These are phyloP conservation scores for Enhydra lutris DNA, from an alignment of 2,113 vertebrate species.

Conservation along the genomic window DNA sequence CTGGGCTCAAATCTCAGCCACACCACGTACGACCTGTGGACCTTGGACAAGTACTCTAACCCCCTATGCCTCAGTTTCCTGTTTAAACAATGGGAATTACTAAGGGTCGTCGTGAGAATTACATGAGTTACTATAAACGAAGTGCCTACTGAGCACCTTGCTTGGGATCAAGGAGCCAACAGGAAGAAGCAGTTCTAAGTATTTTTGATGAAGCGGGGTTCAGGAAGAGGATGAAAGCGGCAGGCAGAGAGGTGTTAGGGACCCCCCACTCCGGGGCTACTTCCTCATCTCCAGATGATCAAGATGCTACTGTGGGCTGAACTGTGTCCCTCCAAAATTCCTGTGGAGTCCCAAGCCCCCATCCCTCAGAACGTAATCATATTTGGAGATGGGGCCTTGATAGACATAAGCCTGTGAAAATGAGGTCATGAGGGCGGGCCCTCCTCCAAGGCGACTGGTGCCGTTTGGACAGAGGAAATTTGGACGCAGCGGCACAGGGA, in stretches of 20 bases:
- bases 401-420: not conserved
- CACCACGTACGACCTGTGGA: not conserved
- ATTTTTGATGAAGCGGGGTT: not conserved
- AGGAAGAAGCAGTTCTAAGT: not conserved
- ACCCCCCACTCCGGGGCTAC: not conserved
- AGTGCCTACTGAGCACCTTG: not conserved
- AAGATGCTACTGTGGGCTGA: not conserved
- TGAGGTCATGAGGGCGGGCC: not conserved
- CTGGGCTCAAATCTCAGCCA: not conserved
- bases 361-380: not conserved
- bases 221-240: too few relatives aligned
- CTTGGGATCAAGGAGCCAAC: not conserved
- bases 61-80: not conserved
- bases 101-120: rapidly evolving
- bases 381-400: not conserved
- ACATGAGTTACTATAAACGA: not conserved
- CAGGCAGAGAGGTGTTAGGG: not conserved
- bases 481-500: rapidly evolving
- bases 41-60: not conserved
- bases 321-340: not conserved
- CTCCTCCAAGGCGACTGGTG: rapidly evolving
- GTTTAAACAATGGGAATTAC: not conserved
- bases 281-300: not conserved
- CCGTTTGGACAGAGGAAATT: not conserved
- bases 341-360: not conserved